phyloP scores from a whole-genome alignment of 2,797 vertebrate species.

The Clarias fuscus region DNA sequence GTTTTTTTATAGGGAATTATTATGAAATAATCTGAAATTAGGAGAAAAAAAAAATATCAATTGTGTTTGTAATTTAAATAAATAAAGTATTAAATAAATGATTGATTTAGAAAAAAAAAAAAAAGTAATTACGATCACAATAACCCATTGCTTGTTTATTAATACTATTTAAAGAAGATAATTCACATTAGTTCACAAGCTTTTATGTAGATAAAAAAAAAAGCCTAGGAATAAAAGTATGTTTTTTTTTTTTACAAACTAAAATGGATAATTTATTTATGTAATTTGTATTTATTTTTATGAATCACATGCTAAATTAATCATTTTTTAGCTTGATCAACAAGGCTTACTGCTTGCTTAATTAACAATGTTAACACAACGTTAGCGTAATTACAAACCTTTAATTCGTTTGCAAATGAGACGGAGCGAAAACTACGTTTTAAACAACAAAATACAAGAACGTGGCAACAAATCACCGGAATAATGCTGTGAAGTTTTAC shows the following conservation, averaged over 20 bases:
- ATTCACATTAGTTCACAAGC: too few species aligned
- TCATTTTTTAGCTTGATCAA: not conserved
- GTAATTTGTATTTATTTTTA: too few species aligned
- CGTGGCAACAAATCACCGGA: not conserved
- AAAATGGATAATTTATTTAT: too few species aligned
- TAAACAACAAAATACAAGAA: not conserved
- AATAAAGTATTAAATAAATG: not conserved
- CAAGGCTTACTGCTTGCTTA: slow-evolving; percentile 16
- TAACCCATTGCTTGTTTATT: not conserved
- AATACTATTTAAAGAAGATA: not conserved
- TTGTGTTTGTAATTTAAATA: not conserved
- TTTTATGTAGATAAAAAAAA: not conserved
- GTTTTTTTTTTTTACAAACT: not conserved
- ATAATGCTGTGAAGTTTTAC: slow-evolving; percentile 23
- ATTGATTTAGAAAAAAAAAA: not conserved
- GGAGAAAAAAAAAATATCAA: not conserved
- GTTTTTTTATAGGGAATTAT: too few species aligned
- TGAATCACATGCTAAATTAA: too few species aligned
- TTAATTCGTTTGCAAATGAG: slow-evolving; percentile 12
- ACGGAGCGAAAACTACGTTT: too few species aligned
- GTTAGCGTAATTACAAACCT: too few species aligned
- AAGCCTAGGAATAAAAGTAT: too few species aligned
- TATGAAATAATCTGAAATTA: not conserved
- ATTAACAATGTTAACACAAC: slow-evolving; percentile 8
- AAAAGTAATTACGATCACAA: not conserved